Evolutionary conservation across 1,140 invertebrate genomes (phyloP).

Genomic region (Sinonovacula constricta): DNA sequence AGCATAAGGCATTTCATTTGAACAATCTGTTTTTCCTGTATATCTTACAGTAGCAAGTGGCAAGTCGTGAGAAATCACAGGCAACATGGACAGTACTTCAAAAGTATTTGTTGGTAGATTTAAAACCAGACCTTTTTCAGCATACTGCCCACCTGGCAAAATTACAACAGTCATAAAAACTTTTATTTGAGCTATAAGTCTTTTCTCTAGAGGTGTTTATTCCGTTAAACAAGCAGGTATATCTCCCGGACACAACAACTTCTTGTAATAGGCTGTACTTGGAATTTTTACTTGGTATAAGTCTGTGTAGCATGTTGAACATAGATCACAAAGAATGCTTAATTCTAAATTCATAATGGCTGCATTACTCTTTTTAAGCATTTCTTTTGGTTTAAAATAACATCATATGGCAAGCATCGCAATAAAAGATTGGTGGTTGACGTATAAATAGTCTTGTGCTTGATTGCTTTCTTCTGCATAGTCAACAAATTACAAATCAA

Average conservation of each 20-base stretch:
- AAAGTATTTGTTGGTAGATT: neutral
- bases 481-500: slow-evolving; percentile 6
- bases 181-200: slow-evolving; percentile 18
- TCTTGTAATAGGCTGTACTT: neutral
- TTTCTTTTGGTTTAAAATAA: slow-evolving; percentile 13
- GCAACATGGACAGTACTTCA: neutral
- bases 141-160: slow-evolving; percentile 27
- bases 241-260: slow-evolving; percentile 2
- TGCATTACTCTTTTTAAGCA: neutral
- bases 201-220: slow-evolving; percentile 13
- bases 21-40: neutral
- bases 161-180: slow-evolving; percentile 36
- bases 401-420: neutral
- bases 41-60: neutral
- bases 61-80: neutral
- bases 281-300: neutral
- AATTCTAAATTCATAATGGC: neutral
- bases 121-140: slow-evolving; percentile 24
- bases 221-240: neutral
- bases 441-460: neutral
- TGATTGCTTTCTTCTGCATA: neutral
- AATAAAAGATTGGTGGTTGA: neutral
- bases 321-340: neutral
- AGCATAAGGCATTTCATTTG: neutral
- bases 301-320: neutral